These are phyloP conservation scores for Samia ricini DNA, from an alignment of 1,140 invertebrate species.

Conservation along the genomic window DNA sequence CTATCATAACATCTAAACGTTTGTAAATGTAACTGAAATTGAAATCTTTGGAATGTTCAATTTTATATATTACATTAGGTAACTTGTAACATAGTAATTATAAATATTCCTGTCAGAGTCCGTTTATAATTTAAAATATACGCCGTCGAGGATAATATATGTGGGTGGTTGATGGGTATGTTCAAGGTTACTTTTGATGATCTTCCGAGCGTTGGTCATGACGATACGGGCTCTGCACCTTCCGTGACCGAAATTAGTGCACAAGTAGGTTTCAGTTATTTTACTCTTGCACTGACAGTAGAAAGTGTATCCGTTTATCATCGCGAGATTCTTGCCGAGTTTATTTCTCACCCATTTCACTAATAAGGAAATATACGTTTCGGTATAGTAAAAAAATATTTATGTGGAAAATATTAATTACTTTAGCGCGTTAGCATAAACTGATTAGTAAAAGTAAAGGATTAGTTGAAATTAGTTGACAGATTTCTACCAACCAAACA, in stretches of 20 bases:
- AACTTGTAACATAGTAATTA: neutral
- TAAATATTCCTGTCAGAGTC: neutral
- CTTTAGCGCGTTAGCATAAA: no score
- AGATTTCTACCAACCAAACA: no score
- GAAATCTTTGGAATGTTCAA: no score
- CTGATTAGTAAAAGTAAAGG: no score
- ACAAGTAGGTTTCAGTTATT: neutral
- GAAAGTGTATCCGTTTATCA: slow-evolving; percentile 10
- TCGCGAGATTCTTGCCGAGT: neutral
- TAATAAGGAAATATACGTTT: neutral
- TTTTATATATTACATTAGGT: no score
- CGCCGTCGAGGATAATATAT: neutral
- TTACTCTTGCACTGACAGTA: neutral
- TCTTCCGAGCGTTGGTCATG: neutral
- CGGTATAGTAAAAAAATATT: no score
- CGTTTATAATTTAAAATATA: neutral
- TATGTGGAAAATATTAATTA: no score
- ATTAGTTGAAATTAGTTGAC: no score
- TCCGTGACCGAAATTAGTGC: neutral
- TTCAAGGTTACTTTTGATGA: neutral
- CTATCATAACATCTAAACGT: no score
- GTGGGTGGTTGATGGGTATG: neutral
- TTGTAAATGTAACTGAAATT: no score
- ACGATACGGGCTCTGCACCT: slow-evolving; percentile 1
- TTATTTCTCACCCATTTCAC: slow-evolving; percentile 7